Conservation (phyloP, 2,797 vertebrate genomes). For the Lates japonicus region DNA sequence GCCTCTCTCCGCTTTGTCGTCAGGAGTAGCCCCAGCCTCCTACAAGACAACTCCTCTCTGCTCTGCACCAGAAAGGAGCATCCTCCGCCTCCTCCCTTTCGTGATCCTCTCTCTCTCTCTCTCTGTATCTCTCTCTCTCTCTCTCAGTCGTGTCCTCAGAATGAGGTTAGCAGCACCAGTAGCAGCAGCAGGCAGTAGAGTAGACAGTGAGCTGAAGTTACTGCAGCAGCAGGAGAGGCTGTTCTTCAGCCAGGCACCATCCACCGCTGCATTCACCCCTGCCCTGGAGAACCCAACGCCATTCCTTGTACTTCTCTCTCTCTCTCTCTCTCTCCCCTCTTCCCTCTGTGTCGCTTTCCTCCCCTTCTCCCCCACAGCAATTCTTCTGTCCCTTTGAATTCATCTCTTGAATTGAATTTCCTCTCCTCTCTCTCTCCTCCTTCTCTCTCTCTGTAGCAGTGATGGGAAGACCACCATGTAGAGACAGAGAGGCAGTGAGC, state of each 20-base stretch:
- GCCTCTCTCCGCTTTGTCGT: constrained; percentile 76
- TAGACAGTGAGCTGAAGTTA: constrained; percentile 71
- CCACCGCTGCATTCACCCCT: constrained; percentile 71
- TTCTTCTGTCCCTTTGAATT: constrained; percentile 67
- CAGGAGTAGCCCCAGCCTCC: constrained; percentile 77
- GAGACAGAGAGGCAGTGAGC: constrained; percentile 86
- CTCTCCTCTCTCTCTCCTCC: constrained; percentile 43
- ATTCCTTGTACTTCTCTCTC: constrained; percentile 69
- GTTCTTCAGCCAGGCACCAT: constrained; percentile 72
- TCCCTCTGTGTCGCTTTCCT: constrained; percentile 56
- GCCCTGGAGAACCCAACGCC: constrained; percentile 70
- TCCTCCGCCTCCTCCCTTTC: constrained; percentile 63
- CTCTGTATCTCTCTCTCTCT: constrained; percentile 13
- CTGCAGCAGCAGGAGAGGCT: constrained; percentile 78
- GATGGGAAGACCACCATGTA: constrained; percentile 95
- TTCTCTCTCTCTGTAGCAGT: constrained; percentile 87
- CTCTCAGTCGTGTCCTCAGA: constrained; percentile 76
- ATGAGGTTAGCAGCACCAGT: constrained; percentile 78
- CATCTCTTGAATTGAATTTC: constrained; percentile 50
- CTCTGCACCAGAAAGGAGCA: constrained; percentile 84
- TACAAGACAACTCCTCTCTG: constrained; percentile 75
- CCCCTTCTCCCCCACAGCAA: constrained; percentile 70
- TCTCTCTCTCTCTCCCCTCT: constrained; percentile 57
- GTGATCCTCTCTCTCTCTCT: constrained; percentile 26
- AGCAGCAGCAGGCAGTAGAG: constrained; percentile 60